Base-by-base conservation (phyloP, 2,113 vertebrate species). In the Nasalis larvatus region DNA sequence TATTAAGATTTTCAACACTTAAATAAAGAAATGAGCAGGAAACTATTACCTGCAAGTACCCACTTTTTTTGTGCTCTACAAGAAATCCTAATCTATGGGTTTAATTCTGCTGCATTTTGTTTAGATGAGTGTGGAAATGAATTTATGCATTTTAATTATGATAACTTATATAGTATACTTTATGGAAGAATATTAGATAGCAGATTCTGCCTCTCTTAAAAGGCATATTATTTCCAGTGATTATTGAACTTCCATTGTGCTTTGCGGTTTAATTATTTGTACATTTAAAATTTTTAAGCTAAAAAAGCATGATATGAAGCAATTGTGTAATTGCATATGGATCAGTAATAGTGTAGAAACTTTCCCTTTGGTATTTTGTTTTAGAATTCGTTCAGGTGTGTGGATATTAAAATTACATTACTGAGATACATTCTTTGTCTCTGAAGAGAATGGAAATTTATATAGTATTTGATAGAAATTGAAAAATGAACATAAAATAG, bases 401-500 rank as follows among this genome's bases (percentile, higher is more conserved):
- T 96, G 85, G 87, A 90, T 96, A 97, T 97, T 97, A 96, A 98
- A 98, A 97, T 97, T 96, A 87, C 86, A 94, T 97, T 97, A 95
- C 96, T 73, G 82, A 96, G 77, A 91, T 87, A 77, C 56, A 92
- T 88, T 93, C n/a, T 96, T 95, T 96, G 58, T 96, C 92, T 97
- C 96, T 30, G 84, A 96, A 96, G 96, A 96, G 73, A 95, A 96
- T 86, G 73, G 35, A 95, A 92, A 54, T 96, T 97, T 96, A 69
- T 94, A 89, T 92, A 89, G 71, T 94, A 86, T 96, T 93, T 84
- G 95, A 83, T 96, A 94, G 96, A 95, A 96, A 91, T 68, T 94
- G 54, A 98, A 96, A 97, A 87, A 91, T 95, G 92, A 97, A 63
- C 86, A 78, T 91, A 94, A 84, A 86, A 71, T 94, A 98, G 42